Base-by-base conservation (phyloP, 2,888 invertebrate species). In the Myathropa florea region DNA sequence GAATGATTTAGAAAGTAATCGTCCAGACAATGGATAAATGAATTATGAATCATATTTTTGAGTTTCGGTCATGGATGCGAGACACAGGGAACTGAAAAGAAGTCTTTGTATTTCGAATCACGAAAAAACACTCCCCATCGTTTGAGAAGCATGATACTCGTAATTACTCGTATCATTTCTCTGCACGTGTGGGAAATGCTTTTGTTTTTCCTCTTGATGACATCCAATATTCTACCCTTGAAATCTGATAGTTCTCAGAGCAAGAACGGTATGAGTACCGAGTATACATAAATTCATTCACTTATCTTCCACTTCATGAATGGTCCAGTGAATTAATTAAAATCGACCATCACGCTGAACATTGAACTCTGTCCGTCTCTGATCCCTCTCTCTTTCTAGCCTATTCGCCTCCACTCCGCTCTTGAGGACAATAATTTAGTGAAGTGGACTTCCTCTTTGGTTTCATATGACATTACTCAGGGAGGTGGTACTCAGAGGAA, bases 321-420 rank as follows among this genome's bases (percentile, higher is more conserved):
- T 78, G 85, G 77, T 81, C 77, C 77, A 81, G 55, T 85, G 73
- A 85, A 81, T 85, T 77, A 78, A 85, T 85, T 85, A 81, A 81
- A 55, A 72, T 67, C 65, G 53, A 68, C 68, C 67, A 64, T 77
- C 72, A 71, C 55, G 26, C 36, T n/a, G 71, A 61, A 76, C 76
- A 68, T 77, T 81, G 84, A 85, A 76, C 84, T 71, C 76, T 24
- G 46, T 18, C 6, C 10, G 18, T 76, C 65, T 23, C 55, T 36
- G n/a, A 6, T 6, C 33, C n/a, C n/a, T n/a, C n/a, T n/a, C n/a
- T n/a, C n/a, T n/a, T n/a, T n/a, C n/a, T n/a, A n/a, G n/a, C n/a
- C n/a, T n/a, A n/a, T n/a, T n/a, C 18, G 57, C 23, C 57, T 23
- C 23, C 23, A 57, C 26, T 46, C 59, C 39, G 59, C 46, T 63